A percentile compares a stretch with the other conserved stretches of the same genome.
Conservation (phyloP, 2,113 vertebrate species). For the Sinosuthora webbiana region DNA sequence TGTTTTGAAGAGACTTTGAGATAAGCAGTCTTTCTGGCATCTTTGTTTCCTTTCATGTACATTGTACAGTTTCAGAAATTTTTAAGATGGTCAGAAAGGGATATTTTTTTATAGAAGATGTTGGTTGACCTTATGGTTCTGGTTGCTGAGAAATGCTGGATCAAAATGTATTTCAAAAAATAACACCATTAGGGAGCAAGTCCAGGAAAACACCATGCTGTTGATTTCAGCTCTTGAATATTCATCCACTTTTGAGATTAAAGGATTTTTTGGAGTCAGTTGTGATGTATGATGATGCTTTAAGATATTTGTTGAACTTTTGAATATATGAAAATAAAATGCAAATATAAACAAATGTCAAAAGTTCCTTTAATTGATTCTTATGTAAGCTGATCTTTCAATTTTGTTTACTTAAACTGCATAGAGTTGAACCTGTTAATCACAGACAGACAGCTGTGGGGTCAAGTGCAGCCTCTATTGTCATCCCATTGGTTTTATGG, state of each 20-base stretch:
- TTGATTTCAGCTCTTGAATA: background rate
- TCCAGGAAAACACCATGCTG: background rate
- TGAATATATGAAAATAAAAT: slow-evolving; percentile 38
- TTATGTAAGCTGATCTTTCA: background rate
- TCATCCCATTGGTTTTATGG: background rate
- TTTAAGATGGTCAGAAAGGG: background rate
- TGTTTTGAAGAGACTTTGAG: background rate
- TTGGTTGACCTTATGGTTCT: background rate
- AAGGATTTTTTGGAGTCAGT: background rate
- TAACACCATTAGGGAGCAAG: background rate
- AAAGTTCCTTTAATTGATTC: background rate
- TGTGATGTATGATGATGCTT: background rate
- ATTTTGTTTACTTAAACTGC: background rate
- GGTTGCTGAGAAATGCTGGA: background rate
- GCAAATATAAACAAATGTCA: background rate
- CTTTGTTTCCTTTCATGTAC: background rate
- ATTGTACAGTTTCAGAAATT: background rate
- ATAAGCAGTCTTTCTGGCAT: background rate
- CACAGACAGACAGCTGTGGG: background rate
- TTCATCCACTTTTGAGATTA: background rate
- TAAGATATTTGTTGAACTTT: background rate
- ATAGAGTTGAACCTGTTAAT: background rate
- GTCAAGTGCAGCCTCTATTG: background rate
- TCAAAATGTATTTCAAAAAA: background rate
- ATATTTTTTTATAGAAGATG: background rate